Conservation (phyloP, 2,113 vertebrate genomes). For the Zeus faber region DNA sequence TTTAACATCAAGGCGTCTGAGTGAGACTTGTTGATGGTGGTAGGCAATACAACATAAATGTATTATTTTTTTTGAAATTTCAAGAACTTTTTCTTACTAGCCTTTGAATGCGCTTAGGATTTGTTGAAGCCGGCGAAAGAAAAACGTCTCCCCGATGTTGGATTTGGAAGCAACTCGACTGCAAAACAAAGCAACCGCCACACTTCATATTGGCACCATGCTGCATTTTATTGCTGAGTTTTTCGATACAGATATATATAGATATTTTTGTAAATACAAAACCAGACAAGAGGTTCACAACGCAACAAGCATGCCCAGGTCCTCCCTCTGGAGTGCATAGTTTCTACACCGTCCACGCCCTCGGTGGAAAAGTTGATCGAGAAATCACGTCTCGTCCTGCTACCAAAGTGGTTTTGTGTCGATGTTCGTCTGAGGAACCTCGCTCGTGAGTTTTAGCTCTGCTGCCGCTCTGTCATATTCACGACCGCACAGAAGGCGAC, state of each 20-base stretch:
- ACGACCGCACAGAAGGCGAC: too few relatives aligned
- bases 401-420: too few relatives aligned
- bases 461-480: conserved; percentile 26
- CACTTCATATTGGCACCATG: conserved; percentile 74
- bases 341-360: conserved; percentile 68
- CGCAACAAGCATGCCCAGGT: conserved; percentile 66
- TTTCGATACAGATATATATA: conserved; percentile 58
- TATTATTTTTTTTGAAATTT: background rate
- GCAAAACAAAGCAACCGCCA: too few relatives aligned
- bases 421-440: too few relatives aligned
- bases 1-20: too few relatives aligned
- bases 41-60: background rate
- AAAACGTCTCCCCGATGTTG: too few relatives aligned
- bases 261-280: conserved; percentile 64
- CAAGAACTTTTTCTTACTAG: conserved; percentile 21
- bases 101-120: too few relatives aligned
- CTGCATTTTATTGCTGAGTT: conserved; percentile 82
- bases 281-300: conserved; percentile 72
- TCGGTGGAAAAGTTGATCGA: conserved; percentile 47
- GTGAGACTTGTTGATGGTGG: too few relatives aligned
- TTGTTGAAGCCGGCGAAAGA: too few relatives aligned
- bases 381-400: conserved; percentile 11
- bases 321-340: conserved; percentile 79
- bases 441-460: too few relatives aligned
- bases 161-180: too few relatives aligned